Evolutionary conservation across 2,113 vertebrate genomes (phyloP), one percentile per base, ranked within the genome.

Genomic region (Synodontis membranacea): DNA sequence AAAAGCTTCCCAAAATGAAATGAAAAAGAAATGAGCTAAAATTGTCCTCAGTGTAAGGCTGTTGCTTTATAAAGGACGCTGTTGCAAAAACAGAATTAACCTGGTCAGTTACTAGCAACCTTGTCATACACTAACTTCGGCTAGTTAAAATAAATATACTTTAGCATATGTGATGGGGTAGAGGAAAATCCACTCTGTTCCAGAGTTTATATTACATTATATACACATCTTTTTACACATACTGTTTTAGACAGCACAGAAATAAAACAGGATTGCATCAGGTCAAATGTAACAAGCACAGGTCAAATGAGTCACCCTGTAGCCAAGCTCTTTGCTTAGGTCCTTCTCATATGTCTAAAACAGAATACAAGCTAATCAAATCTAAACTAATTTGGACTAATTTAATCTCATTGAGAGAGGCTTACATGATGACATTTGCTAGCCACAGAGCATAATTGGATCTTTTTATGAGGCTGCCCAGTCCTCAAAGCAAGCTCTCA

Each of bases 381-480:
- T 28, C 79, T 95, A 94, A 95, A 91, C 89, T 86, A 91, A 95
- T 95, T 93, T 92, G 84, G 88, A 86, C 86, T 88, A 90, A 93
- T 92, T 91, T 88, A 89, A 91, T 91, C 82, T 83, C 90, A 83
- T 88, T 91, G 92, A 94, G 88, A 90, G 87, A 60, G 70, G 92
- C 93, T 94, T 92, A 93, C 88, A 91, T 83, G 90, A 91, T 90
- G 91, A 89, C 87, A 88, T 92, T 92, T 91, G 89, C 87, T 86
- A 91, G 87, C 90, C 88, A 89, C 82, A 86, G 87, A 90, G 84
- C 89, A 92, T 90, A 95, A 95, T 86, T 76, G 37, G 91, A 95
- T 91, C 92, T 89, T 89, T 93, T 90, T 84, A 90, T 80, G 89
- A 92, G 90, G 90, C 90, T 91, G 90, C 74, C 87, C 46, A 6